A percentile compares a stretch with the other conserved stretches of the same genome.
Evolutionary conservation across 1,140 invertebrate species (phyloP).

Genomic region (Planococcus citri): DNA sequence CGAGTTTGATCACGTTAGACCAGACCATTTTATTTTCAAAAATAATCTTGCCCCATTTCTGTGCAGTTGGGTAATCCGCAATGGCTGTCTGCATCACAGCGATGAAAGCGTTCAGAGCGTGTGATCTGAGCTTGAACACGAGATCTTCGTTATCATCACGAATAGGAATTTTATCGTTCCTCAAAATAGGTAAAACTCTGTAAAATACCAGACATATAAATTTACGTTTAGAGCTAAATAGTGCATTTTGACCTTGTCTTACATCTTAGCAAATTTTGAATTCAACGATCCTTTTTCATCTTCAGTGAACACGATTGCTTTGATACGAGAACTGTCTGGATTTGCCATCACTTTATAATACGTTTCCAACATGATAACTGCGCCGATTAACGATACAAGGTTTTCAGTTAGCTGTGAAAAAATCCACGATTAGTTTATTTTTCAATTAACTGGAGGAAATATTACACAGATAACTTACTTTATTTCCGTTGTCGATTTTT

Average conservation of each 20-base stretch:
- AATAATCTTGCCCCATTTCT: background rate
- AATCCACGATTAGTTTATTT: too few species aligned
- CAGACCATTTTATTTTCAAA: background rate
- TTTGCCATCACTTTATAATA: background rate
- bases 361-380: background rate
- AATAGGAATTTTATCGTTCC: too few species aligned
- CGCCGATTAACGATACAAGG: background rate
- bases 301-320: background rate
- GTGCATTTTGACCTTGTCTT: too few species aligned
- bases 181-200: too few species aligned
- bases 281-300: background rate
- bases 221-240: background rate
- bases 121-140: too few species aligned
- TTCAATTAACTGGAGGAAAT: too few species aligned
- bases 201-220: background rate
- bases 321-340: background rate
- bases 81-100: background rate
- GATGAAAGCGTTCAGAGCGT: background rate
- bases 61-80: background rate
- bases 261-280: background rate
- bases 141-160: too few species aligned
- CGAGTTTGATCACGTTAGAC: background rate
- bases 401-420: background rate
- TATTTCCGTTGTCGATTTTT: background rate
- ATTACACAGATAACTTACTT: too few species aligned